Conservation (phyloP, 37 sponge, comb jelly and placozoan genomes). For the Diacarnus erythraeanus region DNA sequence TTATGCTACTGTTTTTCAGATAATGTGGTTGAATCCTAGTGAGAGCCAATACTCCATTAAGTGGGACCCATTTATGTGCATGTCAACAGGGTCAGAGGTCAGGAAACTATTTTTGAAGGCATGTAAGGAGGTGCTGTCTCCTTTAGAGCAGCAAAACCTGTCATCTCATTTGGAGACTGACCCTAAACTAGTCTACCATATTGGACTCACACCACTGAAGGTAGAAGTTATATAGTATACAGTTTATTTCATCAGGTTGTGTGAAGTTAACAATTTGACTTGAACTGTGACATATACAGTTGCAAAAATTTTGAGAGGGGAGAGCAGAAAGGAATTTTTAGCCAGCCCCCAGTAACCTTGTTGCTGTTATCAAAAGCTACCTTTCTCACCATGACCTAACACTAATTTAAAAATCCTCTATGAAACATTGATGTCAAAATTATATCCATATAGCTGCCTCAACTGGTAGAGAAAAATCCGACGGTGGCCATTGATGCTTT, state of each 20-base stretch:
- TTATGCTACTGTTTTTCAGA: conserved; percentile 23
- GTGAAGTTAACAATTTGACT: too few relatives aligned
- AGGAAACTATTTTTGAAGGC: conserved; percentile 79
- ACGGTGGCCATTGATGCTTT: conserved; percentile 89
- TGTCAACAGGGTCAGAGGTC: not conserved
- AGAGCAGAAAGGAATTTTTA: too few relatives aligned
- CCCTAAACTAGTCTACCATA: conserved; percentile 83
- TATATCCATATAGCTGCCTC: conserved; percentile 81
- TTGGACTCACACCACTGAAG: conserved; percentile 91
- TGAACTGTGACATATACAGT: too few relatives aligned
- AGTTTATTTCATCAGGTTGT: too few relatives aligned
- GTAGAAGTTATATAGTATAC: conserved; percentile 28
- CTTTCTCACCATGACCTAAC: too few relatives aligned
- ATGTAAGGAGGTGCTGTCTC: conserved; percentile 61
- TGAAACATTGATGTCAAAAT: too few relatives aligned
- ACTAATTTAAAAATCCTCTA: too few relatives aligned
- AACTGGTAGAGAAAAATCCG: conserved; percentile 93
- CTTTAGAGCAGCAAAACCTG: conserved; percentile 63
- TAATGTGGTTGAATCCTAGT: conserved; percentile 89
- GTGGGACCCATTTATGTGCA: conserved; percentile 90
- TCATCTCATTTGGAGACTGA: conserved; percentile 63
- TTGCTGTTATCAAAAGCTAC: too few relatives aligned
- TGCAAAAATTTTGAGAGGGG: too few relatives aligned
- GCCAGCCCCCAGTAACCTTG: too few relatives aligned
- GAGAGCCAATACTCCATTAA: conserved; percentile 76